A percentile compares a stretch with the other conserved stretches of the same genome.
These are phyloP conservation scores for Craseonycteris thonglongyai DNA, from an alignment of 2,113 vertebrate genomes.

Conservation along the genomic window DNA sequence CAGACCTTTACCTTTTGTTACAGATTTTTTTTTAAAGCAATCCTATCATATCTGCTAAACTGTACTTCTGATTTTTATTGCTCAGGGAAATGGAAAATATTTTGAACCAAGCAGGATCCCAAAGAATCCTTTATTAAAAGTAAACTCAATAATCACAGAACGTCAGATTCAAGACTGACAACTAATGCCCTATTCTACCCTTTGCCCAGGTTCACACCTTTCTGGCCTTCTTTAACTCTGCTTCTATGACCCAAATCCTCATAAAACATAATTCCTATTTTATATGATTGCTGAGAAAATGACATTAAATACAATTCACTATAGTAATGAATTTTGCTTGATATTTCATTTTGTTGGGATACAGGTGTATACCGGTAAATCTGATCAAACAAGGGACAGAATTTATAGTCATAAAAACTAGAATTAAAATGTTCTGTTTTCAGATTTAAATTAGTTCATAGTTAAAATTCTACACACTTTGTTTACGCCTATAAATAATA, in stretches of 20 bases:
- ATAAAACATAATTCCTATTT: slow-evolving; percentile 2
- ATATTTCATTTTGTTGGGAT: background rate
- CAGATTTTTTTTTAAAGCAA: background rate
- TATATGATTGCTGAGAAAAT: slow-evolving; percentile 1
- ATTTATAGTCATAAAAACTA: slow-evolving; percentile 21
- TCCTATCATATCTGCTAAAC: background rate
- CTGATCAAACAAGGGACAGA: background rate
- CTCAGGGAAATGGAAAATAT: background rate
- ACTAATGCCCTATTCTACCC: background rate
- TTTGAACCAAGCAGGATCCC: background rate
- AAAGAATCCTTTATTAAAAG: background rate
- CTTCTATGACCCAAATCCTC: background rate
- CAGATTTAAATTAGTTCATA: background rate
- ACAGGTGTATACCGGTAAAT: background rate
- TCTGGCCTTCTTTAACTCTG: background rate
- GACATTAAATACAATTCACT: background rate
- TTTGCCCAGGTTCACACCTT: background rate
- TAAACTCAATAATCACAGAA: background rate
- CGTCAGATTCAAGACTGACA: background rate
- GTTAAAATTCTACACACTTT: background rate
- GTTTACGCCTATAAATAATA: background rate
- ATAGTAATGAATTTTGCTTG: background rate
- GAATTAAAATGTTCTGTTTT: background rate
- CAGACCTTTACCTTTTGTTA: background rate
- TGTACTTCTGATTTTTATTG: background rate